Percentiles rank a stretch among this genome's conserved stretches.
Evolutionary conservation across 2,888 invertebrate species (phyloP).

Genomic region (Drosophila meridionalis): DNA sequence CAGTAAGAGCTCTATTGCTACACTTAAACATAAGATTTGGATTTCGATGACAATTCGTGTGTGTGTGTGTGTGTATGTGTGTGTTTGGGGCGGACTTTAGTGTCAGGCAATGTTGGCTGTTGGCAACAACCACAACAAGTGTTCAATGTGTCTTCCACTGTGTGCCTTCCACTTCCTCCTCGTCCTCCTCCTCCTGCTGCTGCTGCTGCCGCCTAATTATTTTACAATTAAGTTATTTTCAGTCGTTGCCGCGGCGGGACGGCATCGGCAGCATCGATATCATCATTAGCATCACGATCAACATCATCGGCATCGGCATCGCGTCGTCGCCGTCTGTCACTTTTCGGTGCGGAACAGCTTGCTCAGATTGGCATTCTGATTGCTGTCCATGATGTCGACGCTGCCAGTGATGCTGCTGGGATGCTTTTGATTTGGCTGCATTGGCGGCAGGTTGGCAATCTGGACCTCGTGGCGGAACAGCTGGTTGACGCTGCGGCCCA

Average conservation of each 20-base stretch:
- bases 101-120: neutral
- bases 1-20: too few species aligned
- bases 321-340: slow-evolving; percentile 62
- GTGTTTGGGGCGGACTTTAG: neutral
- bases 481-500: slow-evolving; percentile 94
- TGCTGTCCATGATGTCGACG: slow-evolving; percentile 77
- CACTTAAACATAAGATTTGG: too few species aligned
- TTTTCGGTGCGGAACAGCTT: slow-evolving; percentile 77
- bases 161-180: too few species aligned
- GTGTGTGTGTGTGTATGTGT: neutral
- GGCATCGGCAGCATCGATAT: neutral
- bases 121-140: neutral
- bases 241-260: slow-evolving; percentile 55
- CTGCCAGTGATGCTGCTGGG: neutral
- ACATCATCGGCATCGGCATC: slow-evolving; percentile 11
- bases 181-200: neutral
- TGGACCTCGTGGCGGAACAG: slow-evolving; percentile 94
- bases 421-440: slow-evolving; percentile 82
- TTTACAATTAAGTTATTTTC: slow-evolving; percentile 73
- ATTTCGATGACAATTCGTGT: too few species aligned
- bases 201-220: slow-evolving; percentile 34
- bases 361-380: slow-evolving; percentile 79
- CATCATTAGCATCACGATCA: neutral
- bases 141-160: too few species aligned
- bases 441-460: slow-evolving; percentile 93